phyloP scores from a whole-genome alignment of 2,113 vertebrate genomes.

The Dicerorhinus sumatrensis region DNA sequence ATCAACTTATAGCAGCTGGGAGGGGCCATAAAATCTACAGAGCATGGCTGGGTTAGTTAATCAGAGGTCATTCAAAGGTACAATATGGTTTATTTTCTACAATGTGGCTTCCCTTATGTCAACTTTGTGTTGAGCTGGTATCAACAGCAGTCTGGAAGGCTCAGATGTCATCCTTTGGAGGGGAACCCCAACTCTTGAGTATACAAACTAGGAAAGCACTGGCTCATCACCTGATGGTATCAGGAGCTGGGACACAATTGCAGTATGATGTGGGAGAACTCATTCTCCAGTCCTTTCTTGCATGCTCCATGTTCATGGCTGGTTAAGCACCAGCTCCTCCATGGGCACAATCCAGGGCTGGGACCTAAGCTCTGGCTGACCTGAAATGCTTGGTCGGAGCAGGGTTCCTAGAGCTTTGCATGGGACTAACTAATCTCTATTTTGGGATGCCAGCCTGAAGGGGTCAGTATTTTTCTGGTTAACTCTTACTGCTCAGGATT shows the following conservation, averaged over 20 bases:
- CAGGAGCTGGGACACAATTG: neutral
- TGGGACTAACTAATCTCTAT: neutral
- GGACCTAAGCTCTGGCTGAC: neutral
- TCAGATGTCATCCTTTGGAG: neutral
- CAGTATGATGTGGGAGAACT: neutral
- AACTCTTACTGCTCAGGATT: neutral
- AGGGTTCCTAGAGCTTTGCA: neutral
- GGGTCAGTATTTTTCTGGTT: neutral
- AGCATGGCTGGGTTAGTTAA: too few relatives aligned
- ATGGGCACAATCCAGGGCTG: fast-evolving
- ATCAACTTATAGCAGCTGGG: too few relatives aligned
- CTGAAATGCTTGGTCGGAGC: neutral
- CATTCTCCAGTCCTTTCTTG: neutral
- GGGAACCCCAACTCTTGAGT: neutral
- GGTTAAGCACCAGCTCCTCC: neutral
- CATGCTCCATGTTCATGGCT: neutral
- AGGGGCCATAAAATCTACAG: too few relatives aligned
- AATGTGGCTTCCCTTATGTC: too few relatives aligned
- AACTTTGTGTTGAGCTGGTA: too few relatives aligned
- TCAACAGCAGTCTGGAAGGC: neutral
- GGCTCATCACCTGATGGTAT: neutral
- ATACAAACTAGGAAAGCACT: neutral
- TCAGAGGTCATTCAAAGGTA: too few relatives aligned
- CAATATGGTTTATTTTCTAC: too few relatives aligned
- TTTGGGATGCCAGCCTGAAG: fast-evolving